These are phyloP conservation scores for Merluccius polli DNA, from an alignment of 2,797 vertebrate species.

Conservation along the genomic window DNA sequence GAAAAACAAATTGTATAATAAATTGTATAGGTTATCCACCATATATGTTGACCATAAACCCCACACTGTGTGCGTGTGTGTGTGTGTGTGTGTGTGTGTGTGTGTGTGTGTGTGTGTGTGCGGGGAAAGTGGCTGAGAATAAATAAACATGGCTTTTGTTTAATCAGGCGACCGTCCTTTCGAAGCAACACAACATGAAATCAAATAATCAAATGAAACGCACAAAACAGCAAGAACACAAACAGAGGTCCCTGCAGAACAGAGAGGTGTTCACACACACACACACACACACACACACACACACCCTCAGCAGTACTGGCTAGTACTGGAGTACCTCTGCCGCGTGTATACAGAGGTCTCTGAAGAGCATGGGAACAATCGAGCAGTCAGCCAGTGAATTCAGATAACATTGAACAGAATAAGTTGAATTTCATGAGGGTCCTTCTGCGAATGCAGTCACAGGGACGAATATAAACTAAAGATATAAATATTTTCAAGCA, in stretches of 20 bases:
- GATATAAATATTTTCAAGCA: not conserved
- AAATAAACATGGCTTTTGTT: not conserved
- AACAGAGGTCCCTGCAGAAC: not conserved
- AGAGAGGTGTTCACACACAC: not conserved
- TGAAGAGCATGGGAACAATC: not conserved
- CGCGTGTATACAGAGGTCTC: not conserved
- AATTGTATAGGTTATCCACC: not conserved
- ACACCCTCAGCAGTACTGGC: not conserved
- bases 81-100: not conserved
- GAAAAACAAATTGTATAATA: no score
- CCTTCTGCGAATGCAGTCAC: not conserved
- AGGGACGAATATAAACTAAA: not conserved
- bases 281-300: not conserved
- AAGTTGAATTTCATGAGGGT: no score
- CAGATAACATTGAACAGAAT: not conserved
- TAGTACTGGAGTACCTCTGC: not conserved
- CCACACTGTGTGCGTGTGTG: not conserved
- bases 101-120: not conserved
- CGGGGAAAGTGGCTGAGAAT: not conserved
- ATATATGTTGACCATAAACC: not conserved
- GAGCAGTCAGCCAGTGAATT: not conserved
- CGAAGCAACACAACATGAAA: not conserved
- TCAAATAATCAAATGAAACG: not conserved
- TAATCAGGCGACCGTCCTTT: not conserved
- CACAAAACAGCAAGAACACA: not conserved